These are phyloP conservation scores for Ctena decussata DNA, from an alignment of 2,888 invertebrate genomes.

Conservation along the genomic window DNA sequence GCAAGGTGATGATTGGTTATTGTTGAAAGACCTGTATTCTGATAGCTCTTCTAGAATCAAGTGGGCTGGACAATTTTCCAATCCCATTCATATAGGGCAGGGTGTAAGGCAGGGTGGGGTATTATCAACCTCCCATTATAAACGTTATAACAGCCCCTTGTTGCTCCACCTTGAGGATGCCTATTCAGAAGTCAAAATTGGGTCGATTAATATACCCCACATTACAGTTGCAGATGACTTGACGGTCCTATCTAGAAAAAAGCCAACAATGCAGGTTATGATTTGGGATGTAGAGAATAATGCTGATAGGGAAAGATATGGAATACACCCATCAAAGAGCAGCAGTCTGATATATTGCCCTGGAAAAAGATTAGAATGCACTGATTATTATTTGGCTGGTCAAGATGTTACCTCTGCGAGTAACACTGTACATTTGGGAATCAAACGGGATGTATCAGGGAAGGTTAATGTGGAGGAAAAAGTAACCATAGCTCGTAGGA, in stretches of 20 bases:
- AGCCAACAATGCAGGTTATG: too few species aligned
- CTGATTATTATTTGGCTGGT: background rate
- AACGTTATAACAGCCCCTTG: conserved; percentile 8
- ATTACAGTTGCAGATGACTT: conserved; percentile 8
- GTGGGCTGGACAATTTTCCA: conserved; percentile 7
- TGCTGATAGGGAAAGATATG: background rate
- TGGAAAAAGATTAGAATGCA: background rate
- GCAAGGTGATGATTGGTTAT: background rate
- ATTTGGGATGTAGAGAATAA: too few species aligned
- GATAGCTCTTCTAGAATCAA: conserved; percentile 1
- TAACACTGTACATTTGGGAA: background rate
- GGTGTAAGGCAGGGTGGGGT: background rate
- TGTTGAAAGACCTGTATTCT: background rate
- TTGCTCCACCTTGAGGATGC: conserved; percentile 10
- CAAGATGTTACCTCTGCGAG: background rate
- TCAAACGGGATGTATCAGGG: background rate
- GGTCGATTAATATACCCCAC: background rate
- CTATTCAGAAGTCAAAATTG: conserved; percentile 10
- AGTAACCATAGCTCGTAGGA: background rate
- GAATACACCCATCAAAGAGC: conserved; percentile 7
- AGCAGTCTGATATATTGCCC: background rate
- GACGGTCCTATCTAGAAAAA: background rate
- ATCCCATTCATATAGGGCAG: background rate
- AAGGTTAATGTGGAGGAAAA: conserved; percentile 12
- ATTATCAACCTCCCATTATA: conserved; percentile 6